A percentile compares a stretch with the other conserved stretches of the same genome.
phyloP scores from a whole-genome alignment of 2,113 vertebrate genomes.

The Tenrec ecaudatus region DNA sequence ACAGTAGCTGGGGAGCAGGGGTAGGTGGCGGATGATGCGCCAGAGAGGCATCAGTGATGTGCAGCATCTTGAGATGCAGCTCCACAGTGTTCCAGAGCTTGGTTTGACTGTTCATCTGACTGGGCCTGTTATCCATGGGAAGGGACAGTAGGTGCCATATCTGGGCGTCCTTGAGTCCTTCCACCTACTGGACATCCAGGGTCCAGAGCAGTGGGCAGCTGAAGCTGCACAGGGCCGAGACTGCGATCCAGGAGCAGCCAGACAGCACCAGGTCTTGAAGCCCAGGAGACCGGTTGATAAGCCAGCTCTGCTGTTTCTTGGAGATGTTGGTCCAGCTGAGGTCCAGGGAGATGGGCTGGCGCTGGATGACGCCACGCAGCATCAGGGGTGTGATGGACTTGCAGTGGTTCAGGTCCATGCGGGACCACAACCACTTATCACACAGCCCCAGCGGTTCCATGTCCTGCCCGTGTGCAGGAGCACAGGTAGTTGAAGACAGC shows the following conservation, averaged over 20 bases:
- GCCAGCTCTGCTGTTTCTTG: constrained; percentile 98
- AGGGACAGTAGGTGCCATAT: constrained; percentile 97
- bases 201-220: constrained; percentile 95
- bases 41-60: constrained; percentile 95
- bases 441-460: constrained; percentile 99
- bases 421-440: constrained; percentile 97
- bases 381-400: constrained; percentile 98
- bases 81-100: constrained; percentile 95
- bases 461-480: constrained; percentile 97
- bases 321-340: constrained; percentile 99
- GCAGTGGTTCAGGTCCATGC: constrained; percentile 95
- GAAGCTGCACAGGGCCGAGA: constrained; percentile 96
- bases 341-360: constrained; percentile 94
- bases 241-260: constrained; percentile 97
- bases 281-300: constrained; percentile 97
- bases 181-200: constrained; percentile 97
- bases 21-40: constrained; percentile 96
- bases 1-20: constrained; percentile 96
- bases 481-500: constrained; percentile 96
- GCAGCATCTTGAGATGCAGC: constrained; percentile 94
- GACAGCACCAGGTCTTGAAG: constrained; percentile 94
- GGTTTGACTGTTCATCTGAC: constrained; percentile 96
- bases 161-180: constrained; percentile 97
- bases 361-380: constrained; percentile 97
- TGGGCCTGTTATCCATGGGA: constrained; percentile 96